phyloP scores from a whole-genome alignment of 2,888 invertebrate genomes.

The Operophtera brumata region DNA sequence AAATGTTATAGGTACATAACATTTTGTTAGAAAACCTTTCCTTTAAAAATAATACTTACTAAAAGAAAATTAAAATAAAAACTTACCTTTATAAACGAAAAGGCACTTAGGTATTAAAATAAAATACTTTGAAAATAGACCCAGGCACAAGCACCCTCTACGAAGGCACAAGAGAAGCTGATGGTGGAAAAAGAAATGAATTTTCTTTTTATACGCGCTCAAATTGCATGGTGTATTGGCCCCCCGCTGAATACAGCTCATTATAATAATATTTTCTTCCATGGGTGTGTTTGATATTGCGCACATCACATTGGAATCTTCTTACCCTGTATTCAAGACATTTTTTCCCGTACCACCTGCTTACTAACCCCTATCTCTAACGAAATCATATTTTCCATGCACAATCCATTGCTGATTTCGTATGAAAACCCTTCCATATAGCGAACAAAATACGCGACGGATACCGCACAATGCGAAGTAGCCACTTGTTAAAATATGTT shows the following conservation, averaged over 20 bases:
- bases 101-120: conserved; percentile 30
- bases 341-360: conserved; percentile 32
- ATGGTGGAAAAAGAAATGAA: conserved; percentile 35
- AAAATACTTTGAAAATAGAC: conserved; percentile 31
- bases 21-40: too few relatives aligned
- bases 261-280: conserved; percentile 51
- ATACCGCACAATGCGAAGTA: neutral
- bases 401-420: conserved; percentile 6
- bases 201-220: conserved; percentile 64
- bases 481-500: neutral
- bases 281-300: conserved; percentile 69
- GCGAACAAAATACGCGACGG: conserved; percentile 22
- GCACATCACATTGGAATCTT: conserved; percentile 59
- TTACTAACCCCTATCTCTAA: conserved; percentile 1
- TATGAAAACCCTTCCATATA: neutral
- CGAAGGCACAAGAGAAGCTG: conserved; percentile 51
- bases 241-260: conserved; percentile 75
- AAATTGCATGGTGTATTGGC: conserved; percentile 65
- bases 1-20: neutral
- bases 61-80: neutral
- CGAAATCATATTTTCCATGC: neutral
- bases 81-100: conserved; percentile 42
- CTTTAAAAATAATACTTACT: neutral
- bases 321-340: conserved; percentile 63
- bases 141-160: conserved; percentile 52